Evolutionary conservation across 2,888 invertebrate genomes (phyloP).

Genomic region (Adineta ricciae): DNA sequence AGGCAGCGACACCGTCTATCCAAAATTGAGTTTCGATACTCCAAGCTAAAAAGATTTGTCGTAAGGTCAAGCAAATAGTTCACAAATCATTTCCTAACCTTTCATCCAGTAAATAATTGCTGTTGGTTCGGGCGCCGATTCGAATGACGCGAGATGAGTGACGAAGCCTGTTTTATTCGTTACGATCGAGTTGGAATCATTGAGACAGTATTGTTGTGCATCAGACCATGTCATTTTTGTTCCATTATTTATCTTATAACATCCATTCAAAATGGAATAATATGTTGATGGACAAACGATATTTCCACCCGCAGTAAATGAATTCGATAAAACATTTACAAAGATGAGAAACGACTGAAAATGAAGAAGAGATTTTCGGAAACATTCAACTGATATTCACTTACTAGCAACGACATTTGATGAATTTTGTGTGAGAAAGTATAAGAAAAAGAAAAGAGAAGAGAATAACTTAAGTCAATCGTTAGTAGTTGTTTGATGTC

Average conservation of each 20-base stretch:
- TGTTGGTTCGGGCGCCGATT: conserved; percentile 24
- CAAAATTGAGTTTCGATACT: neutral
- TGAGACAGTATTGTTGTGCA: conserved; percentile 19
- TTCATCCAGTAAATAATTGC: conserved; percentile 28
- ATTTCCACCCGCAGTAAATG: neutral
- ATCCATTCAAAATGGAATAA: conserved; percentile 28
- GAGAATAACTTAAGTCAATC: neutral
- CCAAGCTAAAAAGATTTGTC: neutral
- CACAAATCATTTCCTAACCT: neutral
- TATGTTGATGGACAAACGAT: conserved; percentile 21
- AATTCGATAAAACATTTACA: neutral
- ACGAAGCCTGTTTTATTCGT: neutral
- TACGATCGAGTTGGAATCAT: neutral
- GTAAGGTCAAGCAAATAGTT: too few species aligned
- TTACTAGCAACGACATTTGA: neutral
- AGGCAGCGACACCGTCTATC: neutral
- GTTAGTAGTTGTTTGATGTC: neutral
- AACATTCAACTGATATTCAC: neutral
- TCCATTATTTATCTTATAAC: conserved; percentile 18
- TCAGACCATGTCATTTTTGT: neutral
- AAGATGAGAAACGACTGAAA: neutral
- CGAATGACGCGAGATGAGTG: conserved; percentile 26
- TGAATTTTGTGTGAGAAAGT: neutral
- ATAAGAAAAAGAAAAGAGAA: neutral
- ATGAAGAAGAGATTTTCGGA: neutral